Base-by-base conservation (phyloP, 1,140 invertebrate genomes). In the Trichomalopsis sarcophagae region DNA sequence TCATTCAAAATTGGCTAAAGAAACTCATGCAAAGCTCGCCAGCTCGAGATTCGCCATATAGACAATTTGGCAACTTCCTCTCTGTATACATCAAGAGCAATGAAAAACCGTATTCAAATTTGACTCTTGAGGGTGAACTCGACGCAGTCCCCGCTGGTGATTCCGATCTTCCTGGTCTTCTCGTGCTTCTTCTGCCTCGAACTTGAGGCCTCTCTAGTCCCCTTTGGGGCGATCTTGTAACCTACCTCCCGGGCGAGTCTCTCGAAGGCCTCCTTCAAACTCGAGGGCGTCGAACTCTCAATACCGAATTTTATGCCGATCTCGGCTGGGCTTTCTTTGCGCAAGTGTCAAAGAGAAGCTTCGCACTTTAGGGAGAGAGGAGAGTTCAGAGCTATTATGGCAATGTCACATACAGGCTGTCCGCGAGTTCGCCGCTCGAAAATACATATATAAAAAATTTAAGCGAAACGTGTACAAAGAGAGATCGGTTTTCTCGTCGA, bases 71-170 rank as follows among this genome's bases (percentile, higher is more conserved):
- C 21, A 74, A 75, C 30, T 30, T 36, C n/a, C 21, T 7, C 2
- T 62, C 13, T n/a, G 62, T 27, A 27, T 27, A 27, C 1, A 27
- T 27, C 2, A 27, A 47, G 76, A 62, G 47, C 14, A 33, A 27
- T 21, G 47, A 77, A 27, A 21, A 44, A 0, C 17, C 14, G 2
- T 21, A 17, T 4, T 86, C 30, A 86, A 78, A 86, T 73, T 3
- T 76, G 68, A 21, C 83, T 83, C 33, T 86, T 83, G 69, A 86
- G n/a, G 1, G 81, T 80, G 27, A 86, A 86, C 17, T 82, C 75
- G 7, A 82, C 17, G 40, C 50, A 68, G 75, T 84, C 82, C 10
- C 55, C 50, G 10, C 69, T 33, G 11, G n/a, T 73, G 30, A 86
- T 13, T 2, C 68, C 23, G 40, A 86, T 62, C 40, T 80, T 86